Evolutionary conservation across 2,888 invertebrate species (phyloP), one percentile per base, ranked within the genome.

Genomic region (Leptinotarsa juncta): DNA sequence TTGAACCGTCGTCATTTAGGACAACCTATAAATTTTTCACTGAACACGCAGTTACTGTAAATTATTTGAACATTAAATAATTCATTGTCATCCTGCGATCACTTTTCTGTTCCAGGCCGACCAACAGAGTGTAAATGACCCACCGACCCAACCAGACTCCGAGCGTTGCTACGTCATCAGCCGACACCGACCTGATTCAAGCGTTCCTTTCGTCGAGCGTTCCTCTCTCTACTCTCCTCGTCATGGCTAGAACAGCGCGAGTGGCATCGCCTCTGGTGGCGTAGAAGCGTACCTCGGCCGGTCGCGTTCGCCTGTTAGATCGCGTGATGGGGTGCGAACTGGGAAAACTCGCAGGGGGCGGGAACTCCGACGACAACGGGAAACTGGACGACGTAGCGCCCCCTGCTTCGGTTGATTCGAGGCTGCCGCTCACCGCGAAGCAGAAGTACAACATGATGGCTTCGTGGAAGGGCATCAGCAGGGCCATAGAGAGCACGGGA

Each of bases 371-470:
- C 51, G 84, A 79, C 82, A 84, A 84, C 85, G 88, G 86, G 77
- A 89, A 88, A 81, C 89, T 89, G 70, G 90, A 88, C 18, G 90
- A 90, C 32, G 91, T 91, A 18, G 77, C 92, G 16, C 92, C 93
- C 1, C 93, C 94, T 0, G 92, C 92, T 4, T 90, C 92, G 49
- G 91, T 92, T 50, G 96, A 96, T 86, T 94, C 95, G 0, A 89
- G 94, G 82, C 90, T 96, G 77, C 96, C 96, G 0, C 90, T 96
- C 75, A 96, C 94, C 0, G 95, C 95, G 23, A 93, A 94, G 85
- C 96, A 97, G 90, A 96, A 94, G 89, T 97, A 95, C 88, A 94
- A 92, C 81, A 95, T 97, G 90, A 90, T 95, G 79, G 96, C 96
- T 2, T 96, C 96, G 15, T 97, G 97, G 97, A 96, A 95, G 85